Conservation (phyloP, 2,113 vertebrate genomes). For the Labeo rohita region DNA sequence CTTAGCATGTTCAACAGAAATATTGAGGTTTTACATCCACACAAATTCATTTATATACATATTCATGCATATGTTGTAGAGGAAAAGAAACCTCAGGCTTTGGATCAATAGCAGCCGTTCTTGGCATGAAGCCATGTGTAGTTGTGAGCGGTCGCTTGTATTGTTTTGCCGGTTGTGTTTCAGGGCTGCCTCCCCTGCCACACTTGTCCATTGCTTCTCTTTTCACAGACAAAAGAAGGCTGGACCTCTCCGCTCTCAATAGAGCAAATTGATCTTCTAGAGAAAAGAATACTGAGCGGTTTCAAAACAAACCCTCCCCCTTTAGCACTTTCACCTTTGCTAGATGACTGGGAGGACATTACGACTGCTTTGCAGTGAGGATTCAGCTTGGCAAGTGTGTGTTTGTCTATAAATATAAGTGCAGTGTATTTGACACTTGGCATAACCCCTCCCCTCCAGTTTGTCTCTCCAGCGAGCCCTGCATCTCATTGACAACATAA, state of each 20-base stretch:
- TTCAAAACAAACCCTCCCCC: slow-evolving; percentile 36
- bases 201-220: slow-evolving; percentile 22
- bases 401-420: background rate
- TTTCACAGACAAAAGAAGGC: slow-evolving; percentile 20
- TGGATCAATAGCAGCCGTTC: slow-evolving; percentile 23
- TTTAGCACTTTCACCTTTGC: slow-evolving; percentile 36
- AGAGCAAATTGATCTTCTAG: slow-evolving; percentile 36
- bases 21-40: background rate
- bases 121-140: slow-evolving; percentile 24
- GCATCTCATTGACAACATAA: slow-evolving; percentile 16
- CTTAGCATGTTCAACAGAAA: background rate
- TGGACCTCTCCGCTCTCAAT: slow-evolving; percentile 2
- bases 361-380: slow-evolving; percentile 26
- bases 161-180: background rate
- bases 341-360: slow-evolving; percentile 29
- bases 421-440: slow-evolving; percentile 31
- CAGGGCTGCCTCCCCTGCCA: slow-evolving; percentile 2
- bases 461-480: background rate
- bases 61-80: background rate
- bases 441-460: background rate
- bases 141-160: background rate
- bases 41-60: background rate
- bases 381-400: slow-evolving; percentile 8
- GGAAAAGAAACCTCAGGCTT: background rate
- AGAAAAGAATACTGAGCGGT: slow-evolving; percentile 4